Base-by-base conservation (phyloP, 1,140 invertebrate genomes). In the Pogonomyrmex barbatus region DNA sequence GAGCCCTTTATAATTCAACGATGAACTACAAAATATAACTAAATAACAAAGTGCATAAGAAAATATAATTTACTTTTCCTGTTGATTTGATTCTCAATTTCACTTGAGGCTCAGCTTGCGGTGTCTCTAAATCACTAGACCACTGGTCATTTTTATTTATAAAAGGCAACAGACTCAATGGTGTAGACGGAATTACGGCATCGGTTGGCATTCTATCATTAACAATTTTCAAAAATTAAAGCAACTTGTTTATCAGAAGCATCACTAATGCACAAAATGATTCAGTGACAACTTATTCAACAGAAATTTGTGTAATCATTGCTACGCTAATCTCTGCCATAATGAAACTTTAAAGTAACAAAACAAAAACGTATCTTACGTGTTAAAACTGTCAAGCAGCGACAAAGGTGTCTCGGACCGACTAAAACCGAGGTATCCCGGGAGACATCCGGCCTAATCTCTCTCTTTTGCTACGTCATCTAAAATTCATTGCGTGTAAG, bases 61-160 rank as follows among this genome's bases (percentile, higher is more conserved):
- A 78, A 2, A 54, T 65, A 2, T 5, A 45, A 24, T 24, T 52
- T 78, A 85, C 73, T 70, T 30, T 62, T 54, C 5, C 42, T 52
- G 60, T 30, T 52, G 50, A 2, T 2, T 4, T 52, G 17, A 45
- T 65, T 2, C 14, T 9, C 63, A 12, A 1, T 1, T 54, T 60
- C 6, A 9, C 45, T 2, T 14, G 12, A 9, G 68, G 58, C 50
- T 84, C 4, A 84, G 90, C 83, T 24, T 89, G 78, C 33, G 94
- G 94, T 50, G 94, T 94, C 76, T 94, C 93, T 87, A 94, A 91
- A 42, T 94, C 93, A 85, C 93, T 93, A 54, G 86, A 93, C 94
- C 94, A 94, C 1, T 91, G 88, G 65, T 92, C 86, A 45, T 91
- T 92, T 76, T 93, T 93, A 81, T 47, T 86, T 78, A 94, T 90